A percentile compares a stretch with the other conserved stretches of the same genome.
phyloP scores from a whole-genome alignment of 1,140 invertebrate genomes.

The Polypedilum vanderplanki region DNA sequence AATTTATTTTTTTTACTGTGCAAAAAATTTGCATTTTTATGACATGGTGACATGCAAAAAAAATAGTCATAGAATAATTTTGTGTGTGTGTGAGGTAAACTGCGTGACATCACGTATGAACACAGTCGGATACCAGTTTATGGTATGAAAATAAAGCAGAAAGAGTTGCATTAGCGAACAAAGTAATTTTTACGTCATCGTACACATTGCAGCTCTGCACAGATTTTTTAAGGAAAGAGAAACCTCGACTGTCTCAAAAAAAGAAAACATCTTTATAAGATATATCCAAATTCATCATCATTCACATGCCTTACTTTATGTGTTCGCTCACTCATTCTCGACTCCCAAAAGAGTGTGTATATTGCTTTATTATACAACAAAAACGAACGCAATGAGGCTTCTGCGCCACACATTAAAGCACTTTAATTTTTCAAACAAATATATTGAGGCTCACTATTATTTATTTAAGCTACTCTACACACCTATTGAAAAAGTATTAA shows the following conservation, averaged over 20 bases:
- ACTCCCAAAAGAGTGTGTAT: too few species aligned
- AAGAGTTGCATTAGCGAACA: background rate
- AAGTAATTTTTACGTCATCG: conserved; percentile 18
- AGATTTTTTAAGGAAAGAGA: background rate
- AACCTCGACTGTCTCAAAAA: too few species aligned
- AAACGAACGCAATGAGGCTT: background rate
- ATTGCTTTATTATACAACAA: too few species aligned
- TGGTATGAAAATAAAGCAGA: background rate
- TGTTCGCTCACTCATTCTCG: background rate
- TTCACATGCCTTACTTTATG: background rate
- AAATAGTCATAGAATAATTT: background rate
- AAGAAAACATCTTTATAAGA: background rate
- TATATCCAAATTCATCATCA: conserved; percentile 8
- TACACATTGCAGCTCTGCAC: background rate
- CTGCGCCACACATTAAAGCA: conserved; percentile 16
- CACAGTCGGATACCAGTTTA: background rate
- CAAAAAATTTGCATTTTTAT: background rate
- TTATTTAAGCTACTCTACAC: background rate
- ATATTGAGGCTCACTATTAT: background rate
- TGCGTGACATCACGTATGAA: conserved; percentile 10
- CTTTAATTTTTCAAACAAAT: background rate
- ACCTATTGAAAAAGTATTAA: conserved; percentile 8
- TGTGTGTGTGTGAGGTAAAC: background rate
- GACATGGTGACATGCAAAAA: background rate
- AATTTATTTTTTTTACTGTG: background rate